Base-by-base conservation (phyloP, 2,797 vertebrate species). In the Channallabes apus region DNA sequence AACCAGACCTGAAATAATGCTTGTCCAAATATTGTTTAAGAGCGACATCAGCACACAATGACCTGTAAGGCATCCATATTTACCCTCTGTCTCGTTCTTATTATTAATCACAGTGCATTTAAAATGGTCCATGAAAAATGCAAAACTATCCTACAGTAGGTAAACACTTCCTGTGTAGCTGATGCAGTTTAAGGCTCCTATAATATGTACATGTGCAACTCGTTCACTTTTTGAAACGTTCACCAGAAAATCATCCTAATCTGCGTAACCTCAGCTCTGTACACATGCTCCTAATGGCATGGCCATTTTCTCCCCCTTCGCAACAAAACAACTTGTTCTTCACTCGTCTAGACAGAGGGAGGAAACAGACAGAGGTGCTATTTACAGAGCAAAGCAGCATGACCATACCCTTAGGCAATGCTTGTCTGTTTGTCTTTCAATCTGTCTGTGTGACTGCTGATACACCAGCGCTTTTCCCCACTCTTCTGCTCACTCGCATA, bases 371-470 rank as follows among this genome's bases (percentile, higher is more conserved):
- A 86, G 14, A 83, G 67, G 73, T 89, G 76, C 67, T 6, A 2
- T 82, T 90, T 89, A 88, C 89, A 91, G 92, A 90, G 89, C 77
- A 92, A 88, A 83, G 84, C 89, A 90, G 85, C 87, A 89, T 1
- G 32, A 90, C 84, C 76, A 58, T 86, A 67, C 88, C 89, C 85
- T 46, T 59, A 41, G 59, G 85, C 82, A 80, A 62, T 83, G 82
- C 77, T 71, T 88, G 91, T 89, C 85, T 90, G 75, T 79, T 77
- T 84, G 76, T 80, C 83, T 58, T 38, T 79, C 73, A 54, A 80
- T 82, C 80, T 61, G 78, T 80, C n/a, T 84, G 78, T 68, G 27
- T 65, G 90, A 89, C 91, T 86, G 92, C 87, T 76, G 88, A 89
- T 89, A 80, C 73, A 76, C 87, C 86, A 83, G 54, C 41, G 14